These are phyloP conservation scores for Heteractis magnifica DNA, from an alignment of 92 coral and sea anemone genomes.

Conservation along the genomic window DNA sequence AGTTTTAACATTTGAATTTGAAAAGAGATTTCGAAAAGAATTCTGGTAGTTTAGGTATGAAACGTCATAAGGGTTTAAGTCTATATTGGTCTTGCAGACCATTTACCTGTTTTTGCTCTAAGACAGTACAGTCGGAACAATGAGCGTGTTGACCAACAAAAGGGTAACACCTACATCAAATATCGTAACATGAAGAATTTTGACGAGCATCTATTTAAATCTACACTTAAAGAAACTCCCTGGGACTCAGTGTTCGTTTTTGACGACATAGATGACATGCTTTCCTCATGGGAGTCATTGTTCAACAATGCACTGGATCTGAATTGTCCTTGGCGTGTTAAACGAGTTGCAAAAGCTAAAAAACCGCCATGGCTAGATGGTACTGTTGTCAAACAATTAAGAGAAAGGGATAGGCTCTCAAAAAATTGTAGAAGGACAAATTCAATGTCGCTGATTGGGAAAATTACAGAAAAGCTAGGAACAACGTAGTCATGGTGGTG, in stretches of 20 bases:
- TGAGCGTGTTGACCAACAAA: not conserved
- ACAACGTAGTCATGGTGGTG: slow-evolving; percentile 28
- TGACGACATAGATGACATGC: slow-evolving; percentile 24
- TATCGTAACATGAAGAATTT: slow-evolving; percentile 35
- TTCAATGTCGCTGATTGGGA: slow-evolving; percentile 28
- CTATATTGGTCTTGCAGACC: slow-evolving; percentile 33
- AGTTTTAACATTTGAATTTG: too few species aligned
- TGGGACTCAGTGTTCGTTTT: slow-evolving; percentile 29
- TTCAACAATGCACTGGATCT: slow-evolving; percentile 26
- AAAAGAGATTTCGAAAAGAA: too few species aligned
- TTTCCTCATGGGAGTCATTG: slow-evolving; percentile 30
- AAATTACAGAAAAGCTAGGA: slow-evolving; percentile 26
- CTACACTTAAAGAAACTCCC: not conserved
- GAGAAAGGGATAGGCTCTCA: not conserved
- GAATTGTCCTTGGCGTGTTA: slow-evolving; percentile 29
- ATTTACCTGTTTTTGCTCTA: slow-evolving; percentile 37
- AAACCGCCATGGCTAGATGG: not conserved
- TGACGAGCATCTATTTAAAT: slow-evolving; percentile 23
- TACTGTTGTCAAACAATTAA: not conserved
- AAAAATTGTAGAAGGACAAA: slow-evolving; percentile 14
- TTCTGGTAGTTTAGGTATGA: too few species aligned
- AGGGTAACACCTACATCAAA: not conserved
- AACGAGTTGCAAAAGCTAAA: slow-evolving; percentile 19
- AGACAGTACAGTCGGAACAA: not conserved
- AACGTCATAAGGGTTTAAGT: too few species aligned